These are phyloP conservation scores for Danionella cerebrum DNA, from an alignment of 2,113 vertebrate species.

Conservation along the genomic window DNA sequence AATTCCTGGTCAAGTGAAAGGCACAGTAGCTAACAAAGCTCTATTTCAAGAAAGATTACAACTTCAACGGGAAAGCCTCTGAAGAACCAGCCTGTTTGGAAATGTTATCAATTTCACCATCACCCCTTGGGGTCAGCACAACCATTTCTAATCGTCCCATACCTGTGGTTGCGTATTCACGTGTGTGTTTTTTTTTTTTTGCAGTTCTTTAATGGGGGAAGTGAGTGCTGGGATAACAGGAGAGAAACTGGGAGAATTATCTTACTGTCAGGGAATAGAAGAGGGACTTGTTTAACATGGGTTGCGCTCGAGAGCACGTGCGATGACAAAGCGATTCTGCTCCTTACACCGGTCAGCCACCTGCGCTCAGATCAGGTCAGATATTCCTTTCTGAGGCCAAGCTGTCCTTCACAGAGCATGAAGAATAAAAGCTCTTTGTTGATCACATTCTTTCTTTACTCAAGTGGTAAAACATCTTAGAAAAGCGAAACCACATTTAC, in stretches of 20 bases:
- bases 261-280: conserved; percentile 44
- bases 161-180: conserved; percentile 52
- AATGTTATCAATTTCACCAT: conserved; percentile 69
- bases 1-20: conserved; percentile 64
- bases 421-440: conserved; percentile 40
- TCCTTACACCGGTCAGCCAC: conserved; percentile 51
- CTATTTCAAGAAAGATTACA: conserved; percentile 67
- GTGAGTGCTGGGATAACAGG: neutral
- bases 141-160: conserved; percentile 61
- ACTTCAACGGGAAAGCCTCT: conserved; percentile 67
- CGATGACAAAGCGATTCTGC: conserved; percentile 65
- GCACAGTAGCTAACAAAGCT: conserved; percentile 58
- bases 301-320: conserved; percentile 44
- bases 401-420: conserved; percentile 54
- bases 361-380: conserved; percentile 64
- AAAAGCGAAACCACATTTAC: conserved; percentile 6
- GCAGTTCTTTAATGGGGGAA: neutral
- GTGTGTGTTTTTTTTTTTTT: neutral
- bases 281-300: conserved; percentile 59
- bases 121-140: conserved; percentile 61
- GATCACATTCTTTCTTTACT: conserved; percentile 44
- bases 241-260: conserved; percentile 27
- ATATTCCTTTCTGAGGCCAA: conserved; percentile 60
- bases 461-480: conserved; percentile 16
- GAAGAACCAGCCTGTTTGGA: conserved; percentile 66